phyloP scores from a whole-genome alignment of 1,140 invertebrate species.

The Caenorhabditis remanei region DNA sequence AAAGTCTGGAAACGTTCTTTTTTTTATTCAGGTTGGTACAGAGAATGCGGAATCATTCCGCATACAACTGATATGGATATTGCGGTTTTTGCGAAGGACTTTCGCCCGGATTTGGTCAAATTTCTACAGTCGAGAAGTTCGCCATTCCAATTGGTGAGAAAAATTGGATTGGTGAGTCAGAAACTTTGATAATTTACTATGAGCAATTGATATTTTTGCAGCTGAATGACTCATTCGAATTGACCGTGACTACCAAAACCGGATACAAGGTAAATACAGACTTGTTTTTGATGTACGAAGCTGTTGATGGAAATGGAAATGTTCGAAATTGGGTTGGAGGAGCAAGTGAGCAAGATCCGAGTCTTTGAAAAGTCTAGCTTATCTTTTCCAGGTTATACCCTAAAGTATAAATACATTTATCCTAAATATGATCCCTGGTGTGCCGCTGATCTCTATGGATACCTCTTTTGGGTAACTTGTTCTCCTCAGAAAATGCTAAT shows the following conservation, averaged over 20 bases:
- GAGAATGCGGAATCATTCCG: constrained; percentile 60
- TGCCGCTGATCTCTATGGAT: constrained; percentile 12
- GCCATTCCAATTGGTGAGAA: background rate
- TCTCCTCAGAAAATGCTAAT: constrained; percentile 23
- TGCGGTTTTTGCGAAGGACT: constrained; percentile 51
- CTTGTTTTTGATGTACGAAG: constrained; percentile 32
- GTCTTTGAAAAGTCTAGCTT: no score
- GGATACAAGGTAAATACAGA: constrained; percentile 1
- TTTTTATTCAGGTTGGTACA: constrained; percentile 58
- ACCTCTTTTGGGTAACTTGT: constrained; percentile 16
- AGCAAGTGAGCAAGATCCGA: background rate
- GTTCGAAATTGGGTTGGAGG: constrained; percentile 22
- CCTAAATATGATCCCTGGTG: constrained; percentile 37
- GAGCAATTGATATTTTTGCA: background rate
- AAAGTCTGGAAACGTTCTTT: no score
- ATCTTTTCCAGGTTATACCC: background rate
- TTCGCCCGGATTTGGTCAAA: background rate
- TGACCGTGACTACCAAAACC: background rate
- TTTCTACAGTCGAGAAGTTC: background rate
- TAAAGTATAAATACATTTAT: constrained; percentile 20
- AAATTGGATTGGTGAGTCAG: background rate
- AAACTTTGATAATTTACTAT: background rate
- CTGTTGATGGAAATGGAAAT: background rate
- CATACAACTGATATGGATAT: constrained; percentile 61
- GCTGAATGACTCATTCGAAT: constrained; percentile 30